A percentile compares a stretch with the other conserved stretches of the same genome.
Conservation (phyloP, 1,140 invertebrate genomes). For the Ganaspis sp. region DNA sequence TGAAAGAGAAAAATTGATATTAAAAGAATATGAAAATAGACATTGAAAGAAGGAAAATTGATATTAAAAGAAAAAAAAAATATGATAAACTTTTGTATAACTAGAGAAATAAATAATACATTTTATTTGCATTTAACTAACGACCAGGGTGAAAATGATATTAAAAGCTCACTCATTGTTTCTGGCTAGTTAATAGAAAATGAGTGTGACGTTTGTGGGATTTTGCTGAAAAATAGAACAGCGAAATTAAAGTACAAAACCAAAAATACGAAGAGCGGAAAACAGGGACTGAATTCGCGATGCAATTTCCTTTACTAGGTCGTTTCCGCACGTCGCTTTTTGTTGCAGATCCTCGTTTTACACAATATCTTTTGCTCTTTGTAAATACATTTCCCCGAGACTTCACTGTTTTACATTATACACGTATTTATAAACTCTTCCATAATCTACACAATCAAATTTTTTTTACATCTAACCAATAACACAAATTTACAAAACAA, state of each 20-base stretch:
- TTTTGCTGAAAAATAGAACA: conserved; percentile 1
- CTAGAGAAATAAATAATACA: no score
- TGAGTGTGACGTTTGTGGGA: not conserved
- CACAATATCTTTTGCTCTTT: conserved; percentile 25
- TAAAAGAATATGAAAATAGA: no score
- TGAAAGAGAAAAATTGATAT: no score
- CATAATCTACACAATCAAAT: not conserved
- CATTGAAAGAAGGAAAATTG: no score
- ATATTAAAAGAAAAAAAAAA: no score
- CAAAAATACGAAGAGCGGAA: conserved; percentile 2
- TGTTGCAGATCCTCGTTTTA: conserved; percentile 6
- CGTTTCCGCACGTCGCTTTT: conserved; percentile 28
- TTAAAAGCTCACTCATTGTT: not conserved
- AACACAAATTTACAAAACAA: no score
- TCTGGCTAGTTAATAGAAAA: conserved; percentile 11
- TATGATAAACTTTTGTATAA: no score
- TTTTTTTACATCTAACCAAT: not conserved
- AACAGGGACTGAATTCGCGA: conserved; percentile 19
- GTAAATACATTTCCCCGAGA: conserved; percentile 18
- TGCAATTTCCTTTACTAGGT: conserved; percentile 22
- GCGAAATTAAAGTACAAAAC: conserved; percentile 16
- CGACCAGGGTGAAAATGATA: no score
- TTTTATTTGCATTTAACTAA: no score
- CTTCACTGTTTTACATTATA: no score
- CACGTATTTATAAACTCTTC: no score